These are phyloP conservation scores for Euplagia quadripunctaria DNA, from an alignment of 2,888 invertebrate species.

Conservation along the genomic window DNA sequence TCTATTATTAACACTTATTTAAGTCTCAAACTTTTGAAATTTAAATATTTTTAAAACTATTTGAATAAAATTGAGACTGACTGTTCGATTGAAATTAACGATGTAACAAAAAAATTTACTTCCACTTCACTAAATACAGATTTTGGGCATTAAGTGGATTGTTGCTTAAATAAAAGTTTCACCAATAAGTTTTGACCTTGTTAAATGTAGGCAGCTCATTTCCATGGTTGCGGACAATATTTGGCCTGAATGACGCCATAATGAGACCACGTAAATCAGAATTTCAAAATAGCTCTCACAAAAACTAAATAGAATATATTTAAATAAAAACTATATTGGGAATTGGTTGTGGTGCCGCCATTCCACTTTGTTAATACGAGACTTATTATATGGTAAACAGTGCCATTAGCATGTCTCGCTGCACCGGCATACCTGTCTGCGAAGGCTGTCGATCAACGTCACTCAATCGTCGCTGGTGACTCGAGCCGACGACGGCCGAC, in stretches of 20 bases:
- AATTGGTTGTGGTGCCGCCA: conserved; percentile 57
- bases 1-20: no score
- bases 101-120: no score
- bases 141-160: no score
- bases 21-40: no score
- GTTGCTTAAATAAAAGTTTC: no score
- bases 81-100: no score
- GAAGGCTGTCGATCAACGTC: conserved; percentile 83
- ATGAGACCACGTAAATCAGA: conserved; percentile 39
- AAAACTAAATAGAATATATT: conserved; percentile 54
- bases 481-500: conserved; percentile 64
- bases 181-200: no score
- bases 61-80: no score
- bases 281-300: conserved; percentile 36
- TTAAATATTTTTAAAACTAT: no score
- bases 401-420: conserved; percentile 82
- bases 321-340: conserved; percentile 58
- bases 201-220: background rate
- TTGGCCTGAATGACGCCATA: conserved; percentile 18
- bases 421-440: conserved; percentile 65
- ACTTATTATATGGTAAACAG: conserved; percentile 85
- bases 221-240: conserved; percentile 3
- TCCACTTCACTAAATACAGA: no score
- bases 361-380: conserved; percentile 69
- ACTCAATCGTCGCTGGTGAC: conserved; percentile 63